Conservation (phyloP, 1,140 invertebrate genomes). For the Pseudomyrmex cubaensis region DNA sequence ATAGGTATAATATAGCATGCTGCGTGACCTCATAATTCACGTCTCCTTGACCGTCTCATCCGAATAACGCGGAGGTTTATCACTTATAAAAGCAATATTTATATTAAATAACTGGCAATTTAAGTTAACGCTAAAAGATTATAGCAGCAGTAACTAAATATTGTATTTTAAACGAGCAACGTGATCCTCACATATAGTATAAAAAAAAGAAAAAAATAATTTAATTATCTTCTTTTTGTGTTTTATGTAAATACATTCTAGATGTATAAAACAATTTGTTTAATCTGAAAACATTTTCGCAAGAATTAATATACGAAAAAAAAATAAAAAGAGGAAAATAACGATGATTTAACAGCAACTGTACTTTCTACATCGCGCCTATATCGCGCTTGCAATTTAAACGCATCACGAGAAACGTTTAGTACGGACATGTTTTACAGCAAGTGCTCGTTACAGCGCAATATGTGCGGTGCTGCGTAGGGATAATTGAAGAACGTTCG, state of each 20-base stretch:
- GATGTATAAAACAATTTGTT: too few species aligned
- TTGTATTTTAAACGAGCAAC: too few species aligned
- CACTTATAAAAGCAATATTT: slow-evolving; percentile 31
- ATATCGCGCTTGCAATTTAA: slow-evolving; percentile 40
- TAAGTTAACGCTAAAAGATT: too few species aligned
- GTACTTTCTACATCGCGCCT: background rate
- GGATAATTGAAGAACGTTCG: slow-evolving; percentile 73
- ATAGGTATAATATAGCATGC: slow-evolving; percentile 43
- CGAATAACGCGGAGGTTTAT: slow-evolving; percentile 43
- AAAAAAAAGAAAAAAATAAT: too few species aligned
- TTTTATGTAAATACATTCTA: too few species aligned
- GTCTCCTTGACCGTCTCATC: slow-evolving; percentile 39
- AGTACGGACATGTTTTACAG: slow-evolving; percentile 58
- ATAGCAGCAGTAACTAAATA: too few species aligned
- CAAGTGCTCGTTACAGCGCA: slow-evolving; percentile 47
- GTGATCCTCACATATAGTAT: too few species aligned
- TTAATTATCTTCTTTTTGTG: too few species aligned
- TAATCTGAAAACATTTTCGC: too few species aligned
- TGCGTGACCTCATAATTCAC: slow-evolving; percentile 54
- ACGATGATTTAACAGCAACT: slow-evolving; percentile 5
- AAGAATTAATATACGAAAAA: background rate
- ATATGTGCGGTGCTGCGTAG: slow-evolving; percentile 40
- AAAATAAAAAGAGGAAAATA: background rate
- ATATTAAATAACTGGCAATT: too few species aligned
- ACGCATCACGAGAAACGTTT: slow-evolving; percentile 47